phyloP scores from a whole-genome alignment of 2,888 invertebrate species.

The Cheilosia variabilis region DNA sequence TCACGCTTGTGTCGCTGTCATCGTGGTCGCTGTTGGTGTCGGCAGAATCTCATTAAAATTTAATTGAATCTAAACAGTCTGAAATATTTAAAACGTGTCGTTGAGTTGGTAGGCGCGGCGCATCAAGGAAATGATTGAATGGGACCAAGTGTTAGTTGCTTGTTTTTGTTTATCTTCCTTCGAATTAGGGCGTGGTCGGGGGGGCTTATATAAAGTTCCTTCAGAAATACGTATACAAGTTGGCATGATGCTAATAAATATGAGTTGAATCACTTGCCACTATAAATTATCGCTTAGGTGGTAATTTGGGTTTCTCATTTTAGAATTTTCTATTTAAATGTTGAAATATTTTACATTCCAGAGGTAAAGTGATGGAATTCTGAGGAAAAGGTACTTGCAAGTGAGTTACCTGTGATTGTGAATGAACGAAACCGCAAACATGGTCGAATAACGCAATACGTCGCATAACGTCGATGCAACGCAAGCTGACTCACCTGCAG shows the following conservation, averaged over 20 bases:
- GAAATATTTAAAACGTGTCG: slow-evolving; percentile 40
- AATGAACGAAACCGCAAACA: too few species aligned
- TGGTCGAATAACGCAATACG: too few species aligned
- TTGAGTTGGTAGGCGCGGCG: slow-evolving; percentile 6
- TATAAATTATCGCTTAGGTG: slow-evolving; percentile 23
- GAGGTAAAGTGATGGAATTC: too few species aligned
- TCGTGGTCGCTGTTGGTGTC: slow-evolving; percentile 13
- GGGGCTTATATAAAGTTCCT: background rate
- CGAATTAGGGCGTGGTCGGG: slow-evolving; percentile 2
- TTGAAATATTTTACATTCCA: too few species aligned
- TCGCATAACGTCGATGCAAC: too few species aligned
- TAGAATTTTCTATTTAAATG: background rate
- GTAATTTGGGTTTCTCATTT: slow-evolving; percentile 5
- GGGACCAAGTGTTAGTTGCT: slow-evolving; percentile 8
- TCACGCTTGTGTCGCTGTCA: slow-evolving; percentile 16
- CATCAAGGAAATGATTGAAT: slow-evolving; percentile 24
- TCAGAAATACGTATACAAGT: background rate
- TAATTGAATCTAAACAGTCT: slow-evolving; percentile 52
- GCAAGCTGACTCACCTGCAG: too few species aligned
- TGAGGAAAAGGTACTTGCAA: too few species aligned
- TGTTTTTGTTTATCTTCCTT: background rate
- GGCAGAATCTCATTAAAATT: slow-evolving; percentile 65
- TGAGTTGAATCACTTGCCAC: slow-evolving; percentile 7
- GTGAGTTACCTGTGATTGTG: too few species aligned
- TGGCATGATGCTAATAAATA: background rate